A percentile compares a stretch with the other conserved stretches of the same genome.
Conservation (phyloP, 2,797 vertebrate genomes). For the Scyliorhinus canicula region DNA sequence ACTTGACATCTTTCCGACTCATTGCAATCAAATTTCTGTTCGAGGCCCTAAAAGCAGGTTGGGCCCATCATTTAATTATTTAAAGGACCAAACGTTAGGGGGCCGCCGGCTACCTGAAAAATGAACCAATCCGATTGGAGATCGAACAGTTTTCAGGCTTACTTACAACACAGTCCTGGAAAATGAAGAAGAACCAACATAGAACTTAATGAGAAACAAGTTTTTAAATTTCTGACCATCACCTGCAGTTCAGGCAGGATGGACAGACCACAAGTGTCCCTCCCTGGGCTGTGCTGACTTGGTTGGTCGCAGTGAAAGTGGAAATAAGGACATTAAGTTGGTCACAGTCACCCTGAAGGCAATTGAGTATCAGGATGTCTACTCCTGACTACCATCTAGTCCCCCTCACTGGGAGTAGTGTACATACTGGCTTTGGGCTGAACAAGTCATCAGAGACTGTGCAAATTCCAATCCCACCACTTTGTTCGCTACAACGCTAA, state of each 20-base stretch:
- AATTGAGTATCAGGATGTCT: not conserved
- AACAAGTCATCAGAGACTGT: not conserved
- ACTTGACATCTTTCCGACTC: not conserved
- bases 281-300: not conserved
- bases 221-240: not conserved
- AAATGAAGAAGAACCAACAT: not conserved
- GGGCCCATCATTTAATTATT: not conserved
- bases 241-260: not conserved
- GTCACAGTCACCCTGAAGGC: not conserved
- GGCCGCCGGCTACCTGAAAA: not conserved
- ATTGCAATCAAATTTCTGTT: not conserved
- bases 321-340: not conserved
- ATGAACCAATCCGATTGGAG: not conserved
- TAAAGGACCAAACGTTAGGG: not conserved
- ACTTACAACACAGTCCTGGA: not conserved
- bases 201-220: not conserved
- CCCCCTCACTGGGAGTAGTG: not conserved
- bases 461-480: not conserved
- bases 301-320: not conserved
- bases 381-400: not conserved
- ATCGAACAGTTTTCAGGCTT: not conserved
- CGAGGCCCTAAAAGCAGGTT: not conserved
- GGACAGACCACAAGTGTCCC: not conserved
- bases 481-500: not conserved
- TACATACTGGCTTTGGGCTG: not conserved